Evolutionary conservation across 2,797 vertebrate genomes (phyloP), one percentile per base, ranked within the genome.

Genomic region (Brotula barbata): DNA sequence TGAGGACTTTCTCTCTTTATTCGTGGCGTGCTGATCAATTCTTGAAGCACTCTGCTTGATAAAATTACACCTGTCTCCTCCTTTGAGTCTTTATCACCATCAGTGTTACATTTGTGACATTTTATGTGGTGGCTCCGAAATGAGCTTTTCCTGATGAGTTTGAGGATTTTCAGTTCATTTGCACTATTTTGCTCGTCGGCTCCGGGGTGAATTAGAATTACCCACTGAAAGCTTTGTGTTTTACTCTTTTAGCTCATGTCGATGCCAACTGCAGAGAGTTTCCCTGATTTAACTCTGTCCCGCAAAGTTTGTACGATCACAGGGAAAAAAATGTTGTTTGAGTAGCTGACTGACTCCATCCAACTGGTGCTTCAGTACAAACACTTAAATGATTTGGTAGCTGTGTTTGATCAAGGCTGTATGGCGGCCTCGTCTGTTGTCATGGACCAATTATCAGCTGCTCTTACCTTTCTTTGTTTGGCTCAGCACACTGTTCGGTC

Each of bases 391-490:
- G 19, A 77, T 68, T 48, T 55, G 43, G 12, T 33, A 33, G 22
- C 21, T 59, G 52, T 61, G 47, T 78, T 72, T 57, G 36, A 76
- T 64, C 20, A 62, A 67, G 47, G 42, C 65, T 20, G 11, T 68
- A 42, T 46, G 45, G 23, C 49, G 0, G 14, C 55, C 55, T 48
- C 64, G 41, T 58, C 46, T 77, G 65, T 67, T 55, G 51, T 57
- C 48, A 48, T 41, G 23, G 47, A 79, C 72, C 68, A 68, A 73
- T 76, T 47, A 71, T 73, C 33, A 11, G 51, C 55, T 73, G 12
- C 17, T 46, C 49, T 76, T 80, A 69, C 56, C 60, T 79, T 61
- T 80, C 68, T 74, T 80, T 80, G 57, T 80, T 66, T 74, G 74
- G 63, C 56, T 58, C 76, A 64, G 71, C 52, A 58, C 14, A 50